Base-by-base conservation (phyloP, 2,797 vertebrate genomes). In the Eulemur albifrons region DNA sequence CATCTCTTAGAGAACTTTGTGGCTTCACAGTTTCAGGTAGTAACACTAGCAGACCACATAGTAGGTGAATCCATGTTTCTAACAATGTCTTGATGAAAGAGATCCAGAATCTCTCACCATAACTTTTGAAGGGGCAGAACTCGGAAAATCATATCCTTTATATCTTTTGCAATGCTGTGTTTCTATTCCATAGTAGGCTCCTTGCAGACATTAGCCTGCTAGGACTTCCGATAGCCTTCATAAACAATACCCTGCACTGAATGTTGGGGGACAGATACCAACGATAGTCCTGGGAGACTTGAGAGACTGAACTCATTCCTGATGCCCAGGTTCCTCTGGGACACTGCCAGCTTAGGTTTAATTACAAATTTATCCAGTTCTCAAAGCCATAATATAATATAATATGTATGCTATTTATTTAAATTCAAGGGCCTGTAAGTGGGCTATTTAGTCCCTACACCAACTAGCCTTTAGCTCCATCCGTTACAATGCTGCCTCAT, bases 1-100 rank as follows among this genome's bases (percentile, higher is more conserved):
- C 45, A 70, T 81, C 30, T 93, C 50, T 77, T 85, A 72, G 61
- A 95, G 73, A 97, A 48, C 23, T 63, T 81, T 90, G 73, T 92
- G 35, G 18, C 38, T 2, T 95, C 1, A 73, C 11, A 57, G 7
- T 88, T 52, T 81, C 38, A 77, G 20, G 25, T 93, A 80, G 32
- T 93, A 80, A 9, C n/a, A 30, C 5, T 80, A 73, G 23, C 20
- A 54, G 61, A 86, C n/a, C 67, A 25, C 52, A 38, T 77, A 59
- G 48, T 50, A 83, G 17, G 32, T 77, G 18, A 94, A 86, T 82
- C 48, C 18, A 50, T 77, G 7, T 70, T 65, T 88, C 13, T 35
- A 38, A 35, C 18, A 69, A 23, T 80, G 15, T 69, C n/a, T 93
- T 67, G 21, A 52, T 40, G 23, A 70, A 52, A 86, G 30, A 70